A percentile compares a stretch with the other conserved stretches of the same genome.
Conservation (phyloP, 2,113 vertebrate species). For the Sigmodon hispidus region DNA sequence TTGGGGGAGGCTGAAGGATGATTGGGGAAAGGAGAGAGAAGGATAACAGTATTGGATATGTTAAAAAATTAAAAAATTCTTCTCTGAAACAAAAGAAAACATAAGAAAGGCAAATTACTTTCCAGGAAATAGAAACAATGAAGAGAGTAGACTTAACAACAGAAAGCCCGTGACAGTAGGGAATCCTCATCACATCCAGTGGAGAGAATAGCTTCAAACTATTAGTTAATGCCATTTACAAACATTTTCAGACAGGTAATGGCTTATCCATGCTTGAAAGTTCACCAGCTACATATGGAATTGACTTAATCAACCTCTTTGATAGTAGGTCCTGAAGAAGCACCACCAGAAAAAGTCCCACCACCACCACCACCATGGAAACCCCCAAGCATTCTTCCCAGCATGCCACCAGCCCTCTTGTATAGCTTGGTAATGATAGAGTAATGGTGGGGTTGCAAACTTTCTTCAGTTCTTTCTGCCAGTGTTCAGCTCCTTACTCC, state of each 20-base stretch:
- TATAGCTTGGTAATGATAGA: neutral
- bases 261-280: neutral
- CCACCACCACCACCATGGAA: neutral
- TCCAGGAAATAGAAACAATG: neutral
- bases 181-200: neutral
- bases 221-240: neutral
- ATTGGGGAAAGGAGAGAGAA: too few species aligned
- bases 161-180: neutral
- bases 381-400: neutral
- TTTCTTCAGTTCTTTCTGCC: too few species aligned
- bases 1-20: too few species aligned
- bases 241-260: conserved; percentile 5
- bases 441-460: too few species aligned
- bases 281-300: neutral
- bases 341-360: neutral
- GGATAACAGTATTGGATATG: too few species aligned
- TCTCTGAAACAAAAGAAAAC: too few species aligned
- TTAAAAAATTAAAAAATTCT: neutral
- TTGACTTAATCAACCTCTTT: neutral
- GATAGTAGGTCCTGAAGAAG: neutral
- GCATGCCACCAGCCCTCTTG: neutral
- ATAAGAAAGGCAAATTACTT: neutral
- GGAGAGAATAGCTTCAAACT: neutral
- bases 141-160: neutral
- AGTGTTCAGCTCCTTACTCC: neutral